phyloP scores from a whole-genome alignment of 2,888 invertebrate species.

The Scaptomyza tumidula region DNA sequence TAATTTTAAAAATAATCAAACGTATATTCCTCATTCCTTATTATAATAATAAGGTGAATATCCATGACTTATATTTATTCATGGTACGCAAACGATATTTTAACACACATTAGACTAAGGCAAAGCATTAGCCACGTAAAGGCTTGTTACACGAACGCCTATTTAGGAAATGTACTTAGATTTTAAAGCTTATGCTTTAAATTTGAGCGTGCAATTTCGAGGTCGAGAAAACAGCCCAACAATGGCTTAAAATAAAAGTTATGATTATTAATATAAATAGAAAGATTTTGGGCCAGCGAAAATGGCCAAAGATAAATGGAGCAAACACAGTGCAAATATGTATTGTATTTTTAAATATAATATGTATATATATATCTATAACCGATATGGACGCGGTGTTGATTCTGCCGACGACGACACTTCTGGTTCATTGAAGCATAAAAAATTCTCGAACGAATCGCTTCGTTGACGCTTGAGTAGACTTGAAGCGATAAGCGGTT shows the following conservation, averaged over 20 bases:
- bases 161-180: conserved; percentile 30
- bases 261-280: conserved; percentile 8
- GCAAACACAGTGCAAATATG: conserved; percentile 29
- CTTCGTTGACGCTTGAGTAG: conserved; percentile 78
- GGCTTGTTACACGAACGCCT: no score
- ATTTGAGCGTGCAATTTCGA: conserved; percentile 65
- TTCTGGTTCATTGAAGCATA: conserved; percentile 79
- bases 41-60: no score
- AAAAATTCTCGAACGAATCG: conserved; percentile 80
- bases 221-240: conserved; percentile 31
- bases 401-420: conserved; percentile 65
- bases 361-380: conserved; percentile 31
- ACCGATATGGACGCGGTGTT: conserved; percentile 45
- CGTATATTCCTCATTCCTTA: no score
- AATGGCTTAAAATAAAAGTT: conserved; percentile 33
- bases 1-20: no score
- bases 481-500: conserved; percentile 79
- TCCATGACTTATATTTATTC: no score
- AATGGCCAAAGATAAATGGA: conserved; percentile 38
- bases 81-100: no score
- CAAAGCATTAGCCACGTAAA: no score
- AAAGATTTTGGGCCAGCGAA: conserved; percentile 23
- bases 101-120: no score
- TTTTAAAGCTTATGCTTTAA: conserved; percentile 47
- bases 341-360: conserved; percentile 8